A percentile compares a stretch with the other conserved stretches of the same genome.
These are phyloP conservation scores for Sesia apiformis DNA, from an alignment of 2,888 invertebrate species.

Conservation along the genomic window DNA sequence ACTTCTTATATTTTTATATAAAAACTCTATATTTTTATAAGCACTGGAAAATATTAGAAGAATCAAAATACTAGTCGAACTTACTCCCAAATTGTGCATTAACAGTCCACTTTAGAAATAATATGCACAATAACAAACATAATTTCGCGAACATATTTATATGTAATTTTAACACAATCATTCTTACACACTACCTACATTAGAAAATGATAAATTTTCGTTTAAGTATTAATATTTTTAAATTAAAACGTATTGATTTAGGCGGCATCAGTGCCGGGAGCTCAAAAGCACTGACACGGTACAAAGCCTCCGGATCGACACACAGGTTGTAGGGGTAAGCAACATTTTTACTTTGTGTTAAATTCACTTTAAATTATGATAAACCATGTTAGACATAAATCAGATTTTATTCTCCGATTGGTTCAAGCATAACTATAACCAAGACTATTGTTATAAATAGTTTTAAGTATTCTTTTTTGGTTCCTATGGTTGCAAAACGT, in stretches of 20 bases:
- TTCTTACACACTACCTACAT: background rate
- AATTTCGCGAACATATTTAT: slow-evolving; percentile 5
- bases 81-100: slow-evolving; percentile 64
- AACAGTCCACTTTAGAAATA: slow-evolving; percentile 39
- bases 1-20: no score
- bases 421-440: no score
- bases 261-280: slow-evolving; percentile 21
- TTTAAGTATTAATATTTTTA: background rate
- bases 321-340: slow-evolving; percentile 31
- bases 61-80: slow-evolving; percentile 14
- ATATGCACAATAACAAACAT: slow-evolving; percentile 28
- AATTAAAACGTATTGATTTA: background rate
- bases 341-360: slow-evolving; percentile 22
- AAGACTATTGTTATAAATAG: no score
- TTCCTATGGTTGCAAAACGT: no score
- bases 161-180: background rate
- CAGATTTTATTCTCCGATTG: no score
- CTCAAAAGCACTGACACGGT: slow-evolving; percentile 57
- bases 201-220: background rate
- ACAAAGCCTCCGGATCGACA: slow-evolving; percentile 46
- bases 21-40: no score
- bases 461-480: no score
- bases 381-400: background rate
- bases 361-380: background rate
- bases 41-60: no score